Conservation (phyloP, 1,140 invertebrate species). For the Oncopeltus fasciatus region DNA sequence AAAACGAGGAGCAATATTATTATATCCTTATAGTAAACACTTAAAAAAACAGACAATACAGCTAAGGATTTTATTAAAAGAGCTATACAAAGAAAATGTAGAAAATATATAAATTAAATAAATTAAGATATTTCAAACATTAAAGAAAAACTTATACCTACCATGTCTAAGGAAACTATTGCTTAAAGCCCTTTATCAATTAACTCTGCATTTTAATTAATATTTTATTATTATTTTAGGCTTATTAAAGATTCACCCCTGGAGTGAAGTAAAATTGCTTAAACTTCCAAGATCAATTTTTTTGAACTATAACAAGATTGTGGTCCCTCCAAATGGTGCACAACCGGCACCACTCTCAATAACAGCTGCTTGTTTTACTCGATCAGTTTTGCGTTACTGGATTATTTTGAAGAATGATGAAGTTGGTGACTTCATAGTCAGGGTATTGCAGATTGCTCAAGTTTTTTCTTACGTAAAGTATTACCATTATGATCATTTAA, state of each 20-base stretch:
- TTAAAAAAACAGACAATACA: too few species aligned
- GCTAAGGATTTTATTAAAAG: too few species aligned
- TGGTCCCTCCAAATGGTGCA: background rate
- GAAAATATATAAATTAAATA: too few species aligned
- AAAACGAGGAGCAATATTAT: too few species aligned
- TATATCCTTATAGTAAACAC: too few species aligned
- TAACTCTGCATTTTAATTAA: background rate
- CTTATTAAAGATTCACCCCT: background rate
- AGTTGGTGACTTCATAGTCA: conserved; percentile 6
- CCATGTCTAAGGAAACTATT: background rate
- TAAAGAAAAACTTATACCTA: too few species aligned
- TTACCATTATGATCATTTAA: background rate
- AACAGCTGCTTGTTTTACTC: background rate
- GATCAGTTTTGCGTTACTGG: background rate
- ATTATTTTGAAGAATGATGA: background rate
- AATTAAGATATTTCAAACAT: too few species aligned
- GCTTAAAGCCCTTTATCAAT: background rate
- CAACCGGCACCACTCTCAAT: background rate
- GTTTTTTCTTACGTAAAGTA: background rate
- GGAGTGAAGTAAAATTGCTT: background rate
- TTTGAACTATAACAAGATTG: background rate
- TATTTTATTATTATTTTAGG: background rate
- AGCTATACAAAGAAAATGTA: too few species aligned
- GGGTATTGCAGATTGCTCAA: background rate
- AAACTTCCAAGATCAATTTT: background rate